Conservation (phyloP, 2,888 invertebrate species). For the Lasiommata megera region DNA sequence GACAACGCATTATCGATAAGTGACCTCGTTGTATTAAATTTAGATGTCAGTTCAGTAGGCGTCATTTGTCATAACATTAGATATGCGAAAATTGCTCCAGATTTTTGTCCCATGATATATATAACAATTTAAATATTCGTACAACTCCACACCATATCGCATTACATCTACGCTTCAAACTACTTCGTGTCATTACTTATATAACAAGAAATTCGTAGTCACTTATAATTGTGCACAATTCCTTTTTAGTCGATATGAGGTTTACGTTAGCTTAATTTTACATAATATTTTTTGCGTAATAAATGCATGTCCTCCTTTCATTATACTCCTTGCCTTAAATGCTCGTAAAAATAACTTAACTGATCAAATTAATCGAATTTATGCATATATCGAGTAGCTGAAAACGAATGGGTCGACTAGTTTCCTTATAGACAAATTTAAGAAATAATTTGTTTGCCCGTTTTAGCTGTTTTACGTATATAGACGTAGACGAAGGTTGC, state of each 20-base stretch:
- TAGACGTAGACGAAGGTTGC: constrained; percentile 13
- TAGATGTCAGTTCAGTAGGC: no score
- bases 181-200: constrained; percentile 51
- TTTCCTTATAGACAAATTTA: constrained; percentile 32
- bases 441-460: constrained; percentile 38
- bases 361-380: constrained; percentile 29
- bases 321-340: constrained; percentile 35
- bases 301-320: constrained; percentile 44
- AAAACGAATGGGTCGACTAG: constrained; percentile 44
- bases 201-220: constrained; percentile 66
- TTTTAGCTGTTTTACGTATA: constrained; percentile 26
- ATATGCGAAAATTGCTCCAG: no score
- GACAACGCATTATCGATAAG: no score
- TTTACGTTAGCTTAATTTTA: constrained; percentile 37
- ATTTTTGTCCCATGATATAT: not conserved
- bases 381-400: constrained; percentile 34
- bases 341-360: constrained; percentile 26
- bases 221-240: constrained; percentile 71
- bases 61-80: no score
- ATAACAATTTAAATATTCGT: not conserved
- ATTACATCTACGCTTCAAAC: constrained; percentile 40
- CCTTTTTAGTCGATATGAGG: constrained; percentile 59
- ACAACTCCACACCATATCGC: constrained; percentile 22
- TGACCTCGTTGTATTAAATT: no score
- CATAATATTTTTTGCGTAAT: constrained; percentile 45